Base-by-base conservation (phyloP, 2,797 vertebrate genomes). In the Dicrostonyx torquatus region DNA sequence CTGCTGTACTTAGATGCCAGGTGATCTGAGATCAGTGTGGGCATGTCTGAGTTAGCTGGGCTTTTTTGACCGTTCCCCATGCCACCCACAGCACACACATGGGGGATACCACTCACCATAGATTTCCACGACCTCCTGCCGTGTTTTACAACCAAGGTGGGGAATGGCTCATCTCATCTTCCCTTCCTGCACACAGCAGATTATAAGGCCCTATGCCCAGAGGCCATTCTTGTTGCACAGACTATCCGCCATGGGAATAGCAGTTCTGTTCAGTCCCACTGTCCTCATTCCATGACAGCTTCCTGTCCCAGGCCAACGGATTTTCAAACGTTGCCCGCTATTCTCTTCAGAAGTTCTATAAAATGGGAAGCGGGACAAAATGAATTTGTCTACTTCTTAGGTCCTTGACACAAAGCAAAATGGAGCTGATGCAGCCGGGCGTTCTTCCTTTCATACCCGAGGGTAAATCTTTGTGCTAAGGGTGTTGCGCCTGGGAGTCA, bases 21-120 rank as follows among this genome's bases (percentile, higher is more conserved):
- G 31, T 6, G 10, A 18, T 3, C 0, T 40, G 60, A 17, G 10
- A 12, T 0, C 3, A 31, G 26, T 1, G 1, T 1, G 37, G 31
- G 37, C 37, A 20, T 34, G 2, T 48, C 43, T 14, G 12, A n/a
- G 55, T 22, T 4, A 43, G 20, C 37, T 22, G 84, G 17, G 14
- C 24, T 64, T 20, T 86, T 86, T 10, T 40, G 40, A 3, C 37
- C 40, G 1, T 70, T 82, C 1, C 43, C 8, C 6, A 7, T 0
- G 0, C 17, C 18, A 31, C 34, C n/a, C 29, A 34, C 1, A 5
- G 37, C 5, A 8, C 58, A 31, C 18, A 17, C n/a, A 20, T 22
- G 31, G 43, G 24, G 37, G 58, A 26, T 77, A 22, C 37, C 60
- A 80, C 84, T 80, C 70, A 13, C 34, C 17, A 13, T 84, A 60